phyloP scores from a whole-genome alignment of 30 jellyfish, hydroid and myxozoan species.

The Aurelia sp. region DNA sequence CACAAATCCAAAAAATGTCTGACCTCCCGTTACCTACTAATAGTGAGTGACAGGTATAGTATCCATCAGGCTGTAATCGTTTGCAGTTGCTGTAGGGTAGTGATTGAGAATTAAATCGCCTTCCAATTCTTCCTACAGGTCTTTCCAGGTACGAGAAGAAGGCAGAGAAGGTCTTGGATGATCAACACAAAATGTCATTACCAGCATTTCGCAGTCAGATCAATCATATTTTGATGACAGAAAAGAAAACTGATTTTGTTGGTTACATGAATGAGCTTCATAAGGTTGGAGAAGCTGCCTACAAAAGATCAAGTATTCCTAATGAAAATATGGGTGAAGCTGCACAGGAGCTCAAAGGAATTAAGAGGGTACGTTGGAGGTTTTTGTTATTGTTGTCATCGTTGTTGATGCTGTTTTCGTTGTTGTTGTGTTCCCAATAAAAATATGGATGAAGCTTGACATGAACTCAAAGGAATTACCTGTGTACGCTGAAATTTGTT shows the following conservation, averaged over 20 bases:
- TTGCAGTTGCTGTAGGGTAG: background rate
- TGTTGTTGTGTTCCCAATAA: too few relatives aligned
- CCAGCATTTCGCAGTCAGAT: slow-evolving; percentile 57
- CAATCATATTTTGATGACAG: slow-evolving; percentile 45
- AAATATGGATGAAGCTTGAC: too few relatives aligned
- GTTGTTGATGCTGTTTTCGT: too few relatives aligned
- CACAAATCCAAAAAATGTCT: too few relatives aligned
- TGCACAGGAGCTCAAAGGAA: slow-evolving; percentile 45
- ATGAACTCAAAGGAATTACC: too few relatives aligned
- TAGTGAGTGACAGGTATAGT: too few relatives aligned
- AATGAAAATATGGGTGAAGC: slow-evolving; percentile 25
- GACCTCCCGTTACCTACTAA: too few relatives aligned
- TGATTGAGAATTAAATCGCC: background rate
- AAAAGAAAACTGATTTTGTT: slow-evolving; percentile 52
- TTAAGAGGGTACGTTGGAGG: slow-evolving; percentile 36
- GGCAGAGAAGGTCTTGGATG: slow-evolving; percentile 21
- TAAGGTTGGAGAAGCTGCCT: slow-evolving; percentile 54
- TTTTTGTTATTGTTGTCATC: background rate
- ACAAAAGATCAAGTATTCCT: slow-evolving; percentile 62
- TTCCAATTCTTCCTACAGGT: slow-evolving; percentile 23
- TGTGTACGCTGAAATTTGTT: too few relatives aligned
- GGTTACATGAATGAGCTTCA: slow-evolving; percentile 73
- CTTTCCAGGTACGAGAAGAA: slow-evolving; percentile 41
- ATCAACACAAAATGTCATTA: slow-evolving; percentile 27
- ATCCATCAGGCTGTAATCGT: too few relatives aligned